Conservation (phyloP, 2,888 invertebrate species). For the Meiosimyza platycephala region DNA sequence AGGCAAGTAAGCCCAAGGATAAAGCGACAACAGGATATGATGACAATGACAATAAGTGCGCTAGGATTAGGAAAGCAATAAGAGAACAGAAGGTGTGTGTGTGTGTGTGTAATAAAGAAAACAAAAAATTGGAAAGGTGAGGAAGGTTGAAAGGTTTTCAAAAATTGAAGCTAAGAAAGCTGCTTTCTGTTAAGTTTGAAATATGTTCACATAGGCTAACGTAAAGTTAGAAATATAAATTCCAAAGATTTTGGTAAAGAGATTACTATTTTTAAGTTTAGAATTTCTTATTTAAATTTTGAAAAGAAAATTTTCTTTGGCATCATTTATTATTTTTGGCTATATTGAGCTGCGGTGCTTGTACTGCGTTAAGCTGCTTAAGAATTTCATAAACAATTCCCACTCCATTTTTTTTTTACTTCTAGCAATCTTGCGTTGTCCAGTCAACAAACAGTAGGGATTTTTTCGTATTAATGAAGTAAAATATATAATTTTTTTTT, state of each 20-base stretch:
- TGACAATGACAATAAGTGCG: conserved; percentile 24
- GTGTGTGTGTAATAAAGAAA: neutral
- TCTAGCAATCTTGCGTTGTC: conserved; percentile 8
- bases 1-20: neutral
- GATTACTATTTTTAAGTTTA: conserved; percentile 27
- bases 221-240: neutral
- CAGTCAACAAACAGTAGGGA: neutral
- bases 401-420: neutral
- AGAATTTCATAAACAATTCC: conserved; percentile 41
- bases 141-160: neutral
- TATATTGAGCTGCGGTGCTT: conserved; percentile 34
- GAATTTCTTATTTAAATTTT: too few species aligned
- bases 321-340: conserved; percentile 1
- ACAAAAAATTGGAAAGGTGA: neutral
- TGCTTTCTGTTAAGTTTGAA: too few species aligned
- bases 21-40: conserved; percentile 3
- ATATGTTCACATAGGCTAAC: too few species aligned
- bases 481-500: too few species aligned
- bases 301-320: neutral
- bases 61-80: conserved; percentile 1
- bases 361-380: conserved; percentile 49
- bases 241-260: conserved; percentile 25
- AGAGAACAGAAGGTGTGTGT: neutral
- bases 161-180: neutral
- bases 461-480: too few species aligned